Conservation (phyloP, 2,113 vertebrate genomes). For the Aleadryas rufinucha region DNA sequence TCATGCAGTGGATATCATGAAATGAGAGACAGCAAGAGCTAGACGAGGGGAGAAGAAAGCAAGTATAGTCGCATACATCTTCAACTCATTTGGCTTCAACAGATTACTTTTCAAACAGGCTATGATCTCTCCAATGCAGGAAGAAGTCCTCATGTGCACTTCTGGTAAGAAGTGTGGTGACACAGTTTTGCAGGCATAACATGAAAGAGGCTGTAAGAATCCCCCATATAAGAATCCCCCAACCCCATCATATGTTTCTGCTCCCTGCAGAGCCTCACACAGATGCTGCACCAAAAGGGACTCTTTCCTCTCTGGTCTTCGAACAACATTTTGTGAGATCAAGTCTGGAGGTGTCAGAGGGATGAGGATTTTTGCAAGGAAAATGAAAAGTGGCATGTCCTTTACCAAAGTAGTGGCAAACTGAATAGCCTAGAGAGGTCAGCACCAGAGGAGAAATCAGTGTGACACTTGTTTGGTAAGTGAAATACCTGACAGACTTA, state of each 20-base stretch:
- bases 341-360: neutral
- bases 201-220: neutral
- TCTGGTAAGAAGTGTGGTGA: neutral
- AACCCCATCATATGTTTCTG: neutral
- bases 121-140: neutral
- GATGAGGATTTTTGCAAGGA: neutral
- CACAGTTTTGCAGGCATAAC: rapidly evolving
- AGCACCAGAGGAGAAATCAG: neutral
- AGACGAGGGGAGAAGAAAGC: neutral
- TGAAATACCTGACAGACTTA: neutral
- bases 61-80: rapidly evolving
- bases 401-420: neutral
- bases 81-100: neutral
- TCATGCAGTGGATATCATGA: neutral
- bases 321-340: rapidly evolving
- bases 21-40: neutral
- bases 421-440: neutral
- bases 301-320: neutral
- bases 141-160: neutral
- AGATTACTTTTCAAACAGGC: neutral
- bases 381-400: neutral
- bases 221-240: neutral
- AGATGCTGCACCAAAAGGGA: neutral
- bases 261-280: neutral
- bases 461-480: neutral